Conservation (phyloP, 1,140 invertebrate genomes). For the Calliopsis andreniformis region DNA sequence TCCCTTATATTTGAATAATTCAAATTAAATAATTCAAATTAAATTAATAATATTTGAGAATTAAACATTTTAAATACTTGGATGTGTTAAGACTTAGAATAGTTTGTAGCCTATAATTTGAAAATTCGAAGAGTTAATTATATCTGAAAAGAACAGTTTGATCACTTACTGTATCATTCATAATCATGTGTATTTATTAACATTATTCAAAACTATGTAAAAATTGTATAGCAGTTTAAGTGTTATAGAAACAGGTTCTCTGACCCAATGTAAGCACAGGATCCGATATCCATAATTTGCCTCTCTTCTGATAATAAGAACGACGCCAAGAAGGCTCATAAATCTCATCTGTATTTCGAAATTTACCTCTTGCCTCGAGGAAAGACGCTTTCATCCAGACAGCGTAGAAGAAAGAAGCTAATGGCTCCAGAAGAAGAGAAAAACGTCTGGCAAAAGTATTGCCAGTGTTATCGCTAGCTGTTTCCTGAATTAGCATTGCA, state of each 20-base stretch:
- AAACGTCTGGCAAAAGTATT: slow-evolving; percentile 22
- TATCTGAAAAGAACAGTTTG: too few relatives aligned
- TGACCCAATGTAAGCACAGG: not conserved
- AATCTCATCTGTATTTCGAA: slow-evolving; percentile 18
- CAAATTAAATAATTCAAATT: too few relatives aligned
- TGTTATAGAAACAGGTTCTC: not conserved
- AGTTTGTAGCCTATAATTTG: too few relatives aligned
- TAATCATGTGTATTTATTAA: too few relatives aligned
- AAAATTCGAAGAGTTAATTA: too few relatives aligned
- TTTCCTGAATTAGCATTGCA: slow-evolving; percentile 71
- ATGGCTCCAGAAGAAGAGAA: slow-evolving; percentile 12
- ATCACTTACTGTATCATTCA: too few relatives aligned
- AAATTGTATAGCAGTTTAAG: too few relatives aligned
- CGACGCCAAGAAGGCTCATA: slow-evolving; percentile 16
- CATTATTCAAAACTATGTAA: too few relatives aligned
- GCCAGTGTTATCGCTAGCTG: slow-evolving; percentile 21
- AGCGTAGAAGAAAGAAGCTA: not conserved
- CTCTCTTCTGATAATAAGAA: not conserved
- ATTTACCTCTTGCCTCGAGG: slow-evolving; percentile 22
- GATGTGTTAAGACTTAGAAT: too few relatives aligned
- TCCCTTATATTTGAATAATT: too few relatives aligned
- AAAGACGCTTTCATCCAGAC: slow-evolving; percentile 10
- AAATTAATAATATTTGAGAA: too few relatives aligned
- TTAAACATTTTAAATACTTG: too few relatives aligned
- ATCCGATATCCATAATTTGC: slow-evolving; percentile 17